These are phyloP conservation scores for Thyatira batis DNA, from an alignment of 2,888 invertebrate genomes.

Conservation along the genomic window DNA sequence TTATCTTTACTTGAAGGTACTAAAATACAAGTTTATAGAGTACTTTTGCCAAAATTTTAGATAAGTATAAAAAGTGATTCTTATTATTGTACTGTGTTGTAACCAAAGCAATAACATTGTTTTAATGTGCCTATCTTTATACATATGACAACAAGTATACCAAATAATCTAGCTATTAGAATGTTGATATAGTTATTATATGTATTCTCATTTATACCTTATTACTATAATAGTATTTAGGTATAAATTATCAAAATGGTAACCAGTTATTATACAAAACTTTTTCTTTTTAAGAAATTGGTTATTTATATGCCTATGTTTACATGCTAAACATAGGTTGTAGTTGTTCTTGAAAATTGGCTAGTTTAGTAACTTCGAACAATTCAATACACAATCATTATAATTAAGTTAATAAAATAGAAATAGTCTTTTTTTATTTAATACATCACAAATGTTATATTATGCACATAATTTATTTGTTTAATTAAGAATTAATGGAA, in stretches of 20 bases:
- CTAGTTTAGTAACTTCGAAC: conserved; percentile 58
- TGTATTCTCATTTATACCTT: conserved; percentile 22
- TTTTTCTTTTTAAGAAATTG: not conserved
- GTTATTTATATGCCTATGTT: conserved; percentile 15
- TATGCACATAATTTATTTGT: conserved; percentile 42
- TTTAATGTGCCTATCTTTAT: conserved; percentile 74
- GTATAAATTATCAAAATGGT: not conserved
- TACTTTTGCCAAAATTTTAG: conserved; percentile 76
- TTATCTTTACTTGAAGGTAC: conserved; percentile 55
- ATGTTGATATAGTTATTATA: conserved; percentile 35
- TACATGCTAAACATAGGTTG: conserved; percentile 13
- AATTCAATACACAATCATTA: conserved; percentile 40
- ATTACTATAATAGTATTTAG: not conserved
- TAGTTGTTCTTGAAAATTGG: conserved; percentile 6
- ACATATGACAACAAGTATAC: conserved; percentile 60
- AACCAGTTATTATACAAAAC: conserved; percentile 3
- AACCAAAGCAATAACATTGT: conserved; percentile 80
- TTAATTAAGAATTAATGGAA: conserved; percentile 13
- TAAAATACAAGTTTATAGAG: conserved; percentile 60
- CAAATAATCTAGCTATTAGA: conserved; percentile 67
- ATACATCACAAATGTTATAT: conserved; percentile 51
- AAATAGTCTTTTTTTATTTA: conserved; percentile 24
- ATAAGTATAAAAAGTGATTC: conserved; percentile 71
- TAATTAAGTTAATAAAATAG: conserved; percentile 27
- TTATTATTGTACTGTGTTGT: conserved; percentile 70